Conservation (phyloP, 2,113 vertebrate genomes). For the Spea multiplicata region DNA sequence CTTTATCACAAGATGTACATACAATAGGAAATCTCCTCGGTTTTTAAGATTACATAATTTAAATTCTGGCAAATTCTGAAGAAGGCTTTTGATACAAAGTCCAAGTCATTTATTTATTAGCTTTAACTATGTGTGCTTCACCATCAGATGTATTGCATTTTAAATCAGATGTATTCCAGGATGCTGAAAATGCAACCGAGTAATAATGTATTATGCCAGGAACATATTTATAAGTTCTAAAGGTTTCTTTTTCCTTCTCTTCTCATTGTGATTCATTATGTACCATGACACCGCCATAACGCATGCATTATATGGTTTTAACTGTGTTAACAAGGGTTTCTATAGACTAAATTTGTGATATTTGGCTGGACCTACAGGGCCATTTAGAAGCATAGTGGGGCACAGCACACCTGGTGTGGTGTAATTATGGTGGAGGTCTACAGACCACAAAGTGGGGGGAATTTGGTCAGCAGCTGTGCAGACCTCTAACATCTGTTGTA, state of each 20-base stretch:
- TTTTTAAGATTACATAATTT: conserved; percentile 52
- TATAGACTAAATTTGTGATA: no score
- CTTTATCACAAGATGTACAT: no score
- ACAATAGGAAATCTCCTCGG: no score
- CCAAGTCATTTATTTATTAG: conserved; percentile 91
- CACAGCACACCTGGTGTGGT: no score
- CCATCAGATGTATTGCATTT: conserved; percentile 70
- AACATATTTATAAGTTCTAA: conserved; percentile 73
- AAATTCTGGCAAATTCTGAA: conserved; percentile 62
- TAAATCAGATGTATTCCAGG: conserved; percentile 81
- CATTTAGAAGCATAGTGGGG: no score
- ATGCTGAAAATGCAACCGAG: conserved; percentile 88
- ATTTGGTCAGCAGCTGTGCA: no score
- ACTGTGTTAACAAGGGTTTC: no score
- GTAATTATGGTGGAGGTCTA: no score
- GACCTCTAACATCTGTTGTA: no score
- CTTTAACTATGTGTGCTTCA: conserved; percentile 67
- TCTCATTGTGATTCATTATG: conserved; percentile 24
- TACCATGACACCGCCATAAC: not conserved
- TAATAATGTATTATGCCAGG: conserved; percentile 80
- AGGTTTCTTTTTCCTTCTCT: conserved; percentile 54
- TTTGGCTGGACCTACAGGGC: no score
- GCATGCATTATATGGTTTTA: no score
- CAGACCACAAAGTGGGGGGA: no score
- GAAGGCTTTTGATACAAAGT: conserved; percentile 78